Conservation (phyloP, 1,140 invertebrate genomes). For the Panagrolaimus sp. region DNA sequence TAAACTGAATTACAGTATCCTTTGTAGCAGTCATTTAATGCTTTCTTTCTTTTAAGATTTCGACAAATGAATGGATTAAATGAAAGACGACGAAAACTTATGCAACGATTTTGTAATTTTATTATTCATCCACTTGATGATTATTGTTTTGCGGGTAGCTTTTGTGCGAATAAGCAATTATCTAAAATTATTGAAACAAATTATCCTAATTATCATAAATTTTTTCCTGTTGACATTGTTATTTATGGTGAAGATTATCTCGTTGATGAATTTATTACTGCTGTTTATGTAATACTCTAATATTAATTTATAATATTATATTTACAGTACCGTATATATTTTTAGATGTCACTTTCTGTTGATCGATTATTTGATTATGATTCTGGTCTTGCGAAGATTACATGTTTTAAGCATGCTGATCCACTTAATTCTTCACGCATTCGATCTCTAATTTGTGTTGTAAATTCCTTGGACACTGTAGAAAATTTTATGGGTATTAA, state of each 20-base stretch:
- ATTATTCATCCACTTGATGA: neutral
- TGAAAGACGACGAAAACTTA: neutral
- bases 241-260: conserved; percentile 23
- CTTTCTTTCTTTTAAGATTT: neutral
- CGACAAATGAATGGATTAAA: neutral
- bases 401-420: conserved; percentile 13
- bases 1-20: neutral
- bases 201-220: neutral
- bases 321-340: too few relatives aligned
- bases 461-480: conserved; percentile 25
- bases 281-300: conserved; percentile 27
- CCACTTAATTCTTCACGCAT: conserved; percentile 18
- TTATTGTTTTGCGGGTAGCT: neutral
- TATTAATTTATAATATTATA: too few relatives aligned
- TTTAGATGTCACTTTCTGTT: conserved; percentile 19
- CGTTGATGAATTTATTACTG: conserved; percentile 31
- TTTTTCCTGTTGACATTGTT: conserved; percentile 9
- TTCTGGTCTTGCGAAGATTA: conserved; percentile 20
- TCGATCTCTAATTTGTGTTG: conserved; percentile 26
- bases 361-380: conserved; percentile 30
- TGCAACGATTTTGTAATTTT: neutral
- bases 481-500: neutral
- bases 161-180: conserved; percentile 7
- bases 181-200: conserved; percentile 7
- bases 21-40: too few relatives aligned